Evolutionary conservation across 2,888 invertebrate genomes (phyloP).

Genomic region (Papilio elwesi): DNA sequence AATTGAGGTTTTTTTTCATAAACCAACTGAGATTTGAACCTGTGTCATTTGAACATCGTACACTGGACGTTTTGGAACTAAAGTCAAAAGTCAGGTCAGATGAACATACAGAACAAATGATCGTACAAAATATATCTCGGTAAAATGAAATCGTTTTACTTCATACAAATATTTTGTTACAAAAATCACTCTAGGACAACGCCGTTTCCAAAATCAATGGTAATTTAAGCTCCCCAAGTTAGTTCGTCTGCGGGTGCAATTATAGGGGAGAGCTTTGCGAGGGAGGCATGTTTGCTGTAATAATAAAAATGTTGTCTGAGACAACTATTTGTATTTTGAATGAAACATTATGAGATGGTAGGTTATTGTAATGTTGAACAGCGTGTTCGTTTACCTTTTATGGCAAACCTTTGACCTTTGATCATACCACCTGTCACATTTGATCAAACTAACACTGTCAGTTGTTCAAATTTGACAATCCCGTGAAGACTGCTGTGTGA

Average conservation of each 20-base stretch:
- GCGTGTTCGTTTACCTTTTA: not conserved
- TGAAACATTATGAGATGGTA: conserved; percentile 8
- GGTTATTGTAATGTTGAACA: not conserved
- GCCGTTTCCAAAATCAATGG: conserved; percentile 46
- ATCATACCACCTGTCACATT: not conserved
- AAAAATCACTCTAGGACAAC: conserved; percentile 11
- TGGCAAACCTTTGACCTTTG: not conserved
- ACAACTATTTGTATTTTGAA: conserved; percentile 51
- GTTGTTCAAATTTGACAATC: too few species aligned
- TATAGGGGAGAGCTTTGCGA: conserved; percentile 57
- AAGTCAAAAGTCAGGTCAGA: too few species aligned
- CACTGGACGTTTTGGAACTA: too few species aligned
- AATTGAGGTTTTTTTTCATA: too few species aligned
- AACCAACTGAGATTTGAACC: too few species aligned
- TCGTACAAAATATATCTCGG: not conserved
- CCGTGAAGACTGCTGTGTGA: too few species aligned
- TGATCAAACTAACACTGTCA: too few species aligned
- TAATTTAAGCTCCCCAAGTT: conserved; percentile 59
- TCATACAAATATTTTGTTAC: not conserved
- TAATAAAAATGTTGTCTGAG: conserved; percentile 66
- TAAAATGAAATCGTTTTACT: not conserved
- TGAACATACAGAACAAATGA: too few species aligned
- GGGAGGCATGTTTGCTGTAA: conserved; percentile 65
- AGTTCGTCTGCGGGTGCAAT: conserved; percentile 48
- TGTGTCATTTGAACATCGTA: too few species aligned